Evolutionary conservation across 2,797 vertebrate genomes (phyloP).

Genomic region (Adelosebastes latens): DNA sequence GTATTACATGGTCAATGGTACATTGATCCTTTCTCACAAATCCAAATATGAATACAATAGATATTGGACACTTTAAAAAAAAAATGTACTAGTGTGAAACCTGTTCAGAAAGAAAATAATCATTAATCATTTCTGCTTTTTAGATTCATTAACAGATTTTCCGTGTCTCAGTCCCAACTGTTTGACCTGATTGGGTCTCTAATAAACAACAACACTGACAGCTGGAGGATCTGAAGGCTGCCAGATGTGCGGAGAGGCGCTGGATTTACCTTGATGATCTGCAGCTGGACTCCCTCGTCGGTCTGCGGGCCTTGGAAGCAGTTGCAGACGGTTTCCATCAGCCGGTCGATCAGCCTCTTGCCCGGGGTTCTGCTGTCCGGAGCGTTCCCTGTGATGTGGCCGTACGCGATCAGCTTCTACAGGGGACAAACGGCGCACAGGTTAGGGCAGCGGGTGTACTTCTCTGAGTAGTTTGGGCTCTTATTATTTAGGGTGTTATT

Average conservation of each 20-base stretch:
- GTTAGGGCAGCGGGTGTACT: neutral
- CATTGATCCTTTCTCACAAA: neutral
- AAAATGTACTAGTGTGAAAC: neutral
- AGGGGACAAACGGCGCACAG: neutral
- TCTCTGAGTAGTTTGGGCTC: neutral
- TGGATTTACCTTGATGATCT: constrained; percentile 94
- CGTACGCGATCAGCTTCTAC: constrained; percentile 97
- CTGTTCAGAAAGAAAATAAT: neutral
- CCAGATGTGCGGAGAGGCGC: neutral
- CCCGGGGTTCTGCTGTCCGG: constrained; percentile 91
- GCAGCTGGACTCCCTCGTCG: constrained; percentile 96
- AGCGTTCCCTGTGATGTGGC: constrained; percentile 98
- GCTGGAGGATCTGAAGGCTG: constrained; percentile 17
- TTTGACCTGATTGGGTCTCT: neutral
- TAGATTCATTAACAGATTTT: neutral
- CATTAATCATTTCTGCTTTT: neutral
- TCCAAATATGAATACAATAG: neutral
- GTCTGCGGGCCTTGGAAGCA: constrained; percentile 98
- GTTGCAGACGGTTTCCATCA: constrained; percentile 95
- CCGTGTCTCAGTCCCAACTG: neutral
- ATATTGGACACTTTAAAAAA: neutral
- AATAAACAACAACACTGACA: neutral
- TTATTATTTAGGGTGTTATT: neutral
- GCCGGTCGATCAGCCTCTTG: constrained; percentile 93
- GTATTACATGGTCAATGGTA: no score